Base-by-base conservation (phyloP, 2,797 vertebrate genomes). In the Gambelia wislizenii region DNA sequence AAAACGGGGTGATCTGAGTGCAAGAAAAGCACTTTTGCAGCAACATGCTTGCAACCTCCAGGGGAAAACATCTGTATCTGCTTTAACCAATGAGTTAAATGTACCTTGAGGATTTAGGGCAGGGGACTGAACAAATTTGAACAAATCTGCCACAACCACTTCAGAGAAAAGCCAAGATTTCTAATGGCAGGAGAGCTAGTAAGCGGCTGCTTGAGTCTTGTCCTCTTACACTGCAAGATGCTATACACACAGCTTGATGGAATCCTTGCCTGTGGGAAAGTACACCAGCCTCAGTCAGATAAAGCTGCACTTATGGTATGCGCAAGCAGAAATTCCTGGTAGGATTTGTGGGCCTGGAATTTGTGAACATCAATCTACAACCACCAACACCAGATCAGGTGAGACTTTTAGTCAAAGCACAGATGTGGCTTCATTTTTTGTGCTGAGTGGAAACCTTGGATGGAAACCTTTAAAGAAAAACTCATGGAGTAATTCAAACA, bases 281-380 rank as follows among this genome's bases (percentile, higher is more conserved):
- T 0, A 0, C 84, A 72, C 56, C 56, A 64, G 75, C 86, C 39
- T 0, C 49, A 82, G 42, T 70, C 78, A 75, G 91, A 91, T 90
- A 89, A 89, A 91, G 91, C 84, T 70, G 61, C 72, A 36, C 33
- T 87, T 85, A 44, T 90, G 83, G 56, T 82, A 80, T 0, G 0
- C 39, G 72, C 54, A 89, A 44, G 83, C 93, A 89, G 84, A 91
- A 91, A 94, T 93, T 94, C 90, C 94, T 92, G 72, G 86, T 90
- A 89, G 91, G 90, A 94, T 94, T 94, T 95, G 59, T 83, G 85
- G 64, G 87, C 78, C 56, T 91, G 89, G 89, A 95, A 92, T 95
- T 90, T 89, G 78, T 83, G 89, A 89, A 83, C 0, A 0, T 94
- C 91, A 85, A 33, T 90, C 64, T 0, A 47, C 52, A 94, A 91